A percentile compares a stretch with the other conserved stretches of the same genome.
These are phyloP conservation scores for Myopa tessellatipennis DNA, from an alignment of 2,888 invertebrate genomes.

Conservation along the genomic window DNA sequence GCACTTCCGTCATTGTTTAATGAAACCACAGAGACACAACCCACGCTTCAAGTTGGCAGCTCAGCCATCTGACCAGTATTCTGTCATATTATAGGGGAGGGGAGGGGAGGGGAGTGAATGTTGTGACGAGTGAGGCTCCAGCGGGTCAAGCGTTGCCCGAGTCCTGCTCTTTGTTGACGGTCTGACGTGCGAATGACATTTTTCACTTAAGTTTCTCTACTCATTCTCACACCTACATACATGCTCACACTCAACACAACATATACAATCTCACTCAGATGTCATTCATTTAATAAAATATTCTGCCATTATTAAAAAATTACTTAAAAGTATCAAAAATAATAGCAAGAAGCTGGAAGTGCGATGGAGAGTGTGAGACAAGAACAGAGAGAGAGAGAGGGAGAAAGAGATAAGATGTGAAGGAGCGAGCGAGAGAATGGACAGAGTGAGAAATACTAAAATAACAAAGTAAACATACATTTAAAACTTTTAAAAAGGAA, in stretches of 20 bases:
- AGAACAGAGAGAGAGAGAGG: not conserved
- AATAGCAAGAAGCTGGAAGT: conserved; percentile 11
- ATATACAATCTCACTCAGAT: conserved; percentile 41
- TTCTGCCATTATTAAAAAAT: conserved; percentile 46
- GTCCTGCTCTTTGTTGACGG: conserved; percentile 32
- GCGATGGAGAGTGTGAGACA: not conserved
- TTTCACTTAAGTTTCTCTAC: conserved; percentile 54
- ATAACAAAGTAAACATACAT: conserved; percentile 51
- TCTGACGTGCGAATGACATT: conserved; percentile 58
- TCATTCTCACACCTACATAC: conserved; percentile 8
- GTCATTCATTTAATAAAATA: conserved; percentile 44
- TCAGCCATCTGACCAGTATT: conserved; percentile 33
- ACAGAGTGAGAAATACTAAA: conserved; percentile 21
- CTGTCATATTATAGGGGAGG: not conserved
- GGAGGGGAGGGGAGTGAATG: not conserved
- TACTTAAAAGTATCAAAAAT: conserved; percentile 45
- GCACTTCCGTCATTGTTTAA: conserved; percentile 20
- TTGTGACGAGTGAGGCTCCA: not conserved
- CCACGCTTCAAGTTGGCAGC: conserved; percentile 31
- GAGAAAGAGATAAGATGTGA: not conserved
- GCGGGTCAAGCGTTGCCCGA: conserved; percentile 17
- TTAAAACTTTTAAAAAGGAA: conserved; percentile 58
- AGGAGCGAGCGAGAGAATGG: not conserved
- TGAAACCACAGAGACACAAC: conserved; percentile 39
- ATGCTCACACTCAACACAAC: not conserved